These are phyloP conservation scores for Hestina assimilis DNA, from an alignment of 1,140 invertebrate species.

Conservation along the genomic window DNA sequence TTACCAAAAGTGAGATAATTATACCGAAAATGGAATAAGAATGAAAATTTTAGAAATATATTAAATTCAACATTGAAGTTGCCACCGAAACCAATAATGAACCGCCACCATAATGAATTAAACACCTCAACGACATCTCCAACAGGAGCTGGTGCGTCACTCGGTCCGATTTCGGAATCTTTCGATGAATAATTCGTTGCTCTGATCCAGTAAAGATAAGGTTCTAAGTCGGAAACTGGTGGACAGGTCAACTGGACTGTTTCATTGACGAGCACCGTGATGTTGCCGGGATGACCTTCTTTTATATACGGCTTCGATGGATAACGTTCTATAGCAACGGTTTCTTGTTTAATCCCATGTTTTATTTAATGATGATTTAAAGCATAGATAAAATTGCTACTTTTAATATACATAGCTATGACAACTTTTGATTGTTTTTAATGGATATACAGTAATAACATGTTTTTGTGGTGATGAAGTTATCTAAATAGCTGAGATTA, in stretches of 20 bases:
- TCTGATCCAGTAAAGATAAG: slow-evolving; percentile 86
- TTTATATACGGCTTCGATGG: slow-evolving; percentile 89
- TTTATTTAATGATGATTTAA: too few relatives aligned
- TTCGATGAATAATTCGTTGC: slow-evolving; percentile 61
- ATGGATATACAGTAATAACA: too few relatives aligned
- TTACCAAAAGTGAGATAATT: background rate
- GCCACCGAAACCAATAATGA: too few relatives aligned
- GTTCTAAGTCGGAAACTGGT: slow-evolving; percentile 86
- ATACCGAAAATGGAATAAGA: too few relatives aligned
- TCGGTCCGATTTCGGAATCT: slow-evolving; percentile 70
- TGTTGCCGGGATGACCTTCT: slow-evolving; percentile 87
- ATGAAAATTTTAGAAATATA: too few relatives aligned
- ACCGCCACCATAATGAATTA: slow-evolving; percentile 48
- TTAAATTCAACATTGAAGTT: too few relatives aligned
- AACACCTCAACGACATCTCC: slow-evolving; percentile 78
- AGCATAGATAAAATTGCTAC: too few relatives aligned
- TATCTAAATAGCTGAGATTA: too few relatives aligned
- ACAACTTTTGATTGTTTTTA: too few relatives aligned
- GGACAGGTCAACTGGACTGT: slow-evolving; percentile 86
- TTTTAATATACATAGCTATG: too few relatives aligned
- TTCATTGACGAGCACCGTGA: slow-evolving; percentile 85
- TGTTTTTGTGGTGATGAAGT: too few relatives aligned
- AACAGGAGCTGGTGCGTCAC: slow-evolving; percentile 76
- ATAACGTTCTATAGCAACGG: slow-evolving; percentile 81
- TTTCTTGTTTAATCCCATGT: background rate